Percentiles rank a stretch among this genome's conserved stretches.
Conservation (phyloP, 2,888 invertebrate species). For the Drosophila nigricruria region DNA sequence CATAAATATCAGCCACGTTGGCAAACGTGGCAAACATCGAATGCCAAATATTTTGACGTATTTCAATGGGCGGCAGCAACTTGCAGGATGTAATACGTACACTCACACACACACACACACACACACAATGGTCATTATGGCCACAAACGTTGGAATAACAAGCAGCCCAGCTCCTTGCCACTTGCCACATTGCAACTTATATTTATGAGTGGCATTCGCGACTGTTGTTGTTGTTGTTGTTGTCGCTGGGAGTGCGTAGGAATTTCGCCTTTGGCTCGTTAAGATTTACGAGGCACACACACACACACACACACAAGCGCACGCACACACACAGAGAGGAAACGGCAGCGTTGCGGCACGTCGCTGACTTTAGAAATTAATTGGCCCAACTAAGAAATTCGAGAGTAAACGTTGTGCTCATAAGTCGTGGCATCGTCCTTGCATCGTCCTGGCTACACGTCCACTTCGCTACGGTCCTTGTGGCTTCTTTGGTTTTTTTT, state of each 20-base stretch:
- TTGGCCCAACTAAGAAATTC: slow-evolving; percentile 81
- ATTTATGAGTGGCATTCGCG: slow-evolving; percentile 77
- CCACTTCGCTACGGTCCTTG: slow-evolving; percentile 34
- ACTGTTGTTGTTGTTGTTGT: slow-evolving; percentile 31
- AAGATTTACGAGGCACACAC: slow-evolving; percentile 73
- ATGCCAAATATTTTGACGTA: slow-evolving; percentile 81
- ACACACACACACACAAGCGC: slow-evolving; percentile 15
- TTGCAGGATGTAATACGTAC: slow-evolving; percentile 5
- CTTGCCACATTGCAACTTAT: slow-evolving; percentile 63
- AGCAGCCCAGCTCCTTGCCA: slow-evolving; percentile 33
- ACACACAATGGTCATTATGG: slow-evolving; percentile 70
- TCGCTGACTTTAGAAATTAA: slow-evolving; percentile 82
- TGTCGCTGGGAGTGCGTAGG: slow-evolving; percentile 64
- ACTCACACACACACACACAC: slow-evolving; percentile 20
- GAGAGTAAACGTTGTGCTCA: slow-evolving; percentile 77
- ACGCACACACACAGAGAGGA: slow-evolving; percentile 11
- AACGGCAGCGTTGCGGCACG: slow-evolving; percentile 54
- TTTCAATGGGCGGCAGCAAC: slow-evolving; percentile 57
- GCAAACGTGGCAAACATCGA: slow-evolving; percentile 77
- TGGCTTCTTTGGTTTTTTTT: slow-evolving; percentile 37
- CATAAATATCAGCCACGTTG: slow-evolving; percentile 59
- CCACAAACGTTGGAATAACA: slow-evolving; percentile 74
- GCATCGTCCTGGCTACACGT: slow-evolving; percentile 9
- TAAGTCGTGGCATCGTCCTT: slow-evolving; percentile 70
- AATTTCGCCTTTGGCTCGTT: slow-evolving; percentile 79